phyloP scores from a whole-genome alignment of 2,113 vertebrate species.

The Gobiocypris rarus region DNA sequence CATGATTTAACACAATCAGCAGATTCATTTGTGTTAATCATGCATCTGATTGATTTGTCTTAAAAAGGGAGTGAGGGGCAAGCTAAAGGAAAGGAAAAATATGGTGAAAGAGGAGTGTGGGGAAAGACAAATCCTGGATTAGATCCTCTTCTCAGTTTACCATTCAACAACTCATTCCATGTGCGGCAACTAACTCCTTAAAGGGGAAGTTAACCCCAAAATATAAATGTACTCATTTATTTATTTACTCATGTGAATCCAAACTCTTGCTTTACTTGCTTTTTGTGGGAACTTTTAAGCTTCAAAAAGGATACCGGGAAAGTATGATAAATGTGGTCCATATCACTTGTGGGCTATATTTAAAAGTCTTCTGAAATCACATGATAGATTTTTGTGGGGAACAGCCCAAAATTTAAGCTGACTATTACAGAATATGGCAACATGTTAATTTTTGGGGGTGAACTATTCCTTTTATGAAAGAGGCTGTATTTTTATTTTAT shows the following conservation, averaged over 20 bases:
- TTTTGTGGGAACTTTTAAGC: neutral
- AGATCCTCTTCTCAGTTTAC: constrained; percentile 23
- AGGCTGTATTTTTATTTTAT: neutral
- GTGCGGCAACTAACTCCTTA: neutral
- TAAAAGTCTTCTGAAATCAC: too few species aligned
- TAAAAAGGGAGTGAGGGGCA: neutral
- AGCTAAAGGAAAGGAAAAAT: constrained; percentile 7
- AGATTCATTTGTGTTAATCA: neutral
- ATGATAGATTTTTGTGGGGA: neutral
- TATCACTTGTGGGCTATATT: neutral
- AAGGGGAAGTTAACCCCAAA: neutral
- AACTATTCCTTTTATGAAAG: neutral
- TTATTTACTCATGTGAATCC: neutral
- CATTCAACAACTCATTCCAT: constrained; percentile 22
- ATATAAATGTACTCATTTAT: neutral
- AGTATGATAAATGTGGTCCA: neutral
- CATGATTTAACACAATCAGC: constrained; percentile 36
- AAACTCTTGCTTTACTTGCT: neutral
- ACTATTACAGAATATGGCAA: neutral
- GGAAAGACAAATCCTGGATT: constrained; percentile 18
- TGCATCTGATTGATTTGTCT: constrained; percentile 11
- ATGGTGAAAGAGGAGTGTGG: constrained; percentile 14
- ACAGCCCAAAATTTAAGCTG: neutral
- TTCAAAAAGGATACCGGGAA: neutral
- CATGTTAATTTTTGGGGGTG: neutral